Percentiles rank a stretch among this genome's conserved stretches.
phyloP scores from a whole-genome alignment of 2,113 vertebrate species.

The Leucosticte australis region DNA sequence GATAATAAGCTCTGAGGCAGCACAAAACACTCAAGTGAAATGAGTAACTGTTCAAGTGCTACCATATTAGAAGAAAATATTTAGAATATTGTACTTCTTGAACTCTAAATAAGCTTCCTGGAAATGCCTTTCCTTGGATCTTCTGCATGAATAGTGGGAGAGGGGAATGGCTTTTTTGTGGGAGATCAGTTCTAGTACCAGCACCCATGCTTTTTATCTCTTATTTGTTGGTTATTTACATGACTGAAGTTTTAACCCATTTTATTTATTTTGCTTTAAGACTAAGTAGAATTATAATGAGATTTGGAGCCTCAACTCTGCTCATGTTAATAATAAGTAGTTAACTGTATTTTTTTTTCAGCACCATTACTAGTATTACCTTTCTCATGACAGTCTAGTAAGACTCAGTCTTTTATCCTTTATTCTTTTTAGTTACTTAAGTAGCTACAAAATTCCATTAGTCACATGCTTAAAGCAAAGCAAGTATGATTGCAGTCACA shows the following conservation, averaged over 20 bases:
- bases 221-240: background rate
- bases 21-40: background rate
- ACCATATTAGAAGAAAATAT: background rate
- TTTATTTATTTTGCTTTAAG: background rate
- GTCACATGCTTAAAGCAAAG: background rate
- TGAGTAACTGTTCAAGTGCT: background rate
- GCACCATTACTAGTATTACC: background rate
- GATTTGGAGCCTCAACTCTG: background rate
- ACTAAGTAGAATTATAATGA: background rate
- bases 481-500: background rate
- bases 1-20: background rate
- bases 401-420: background rate
- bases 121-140: background rate
- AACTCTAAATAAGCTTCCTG: background rate
- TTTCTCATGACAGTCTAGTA: background rate
- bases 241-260: background rate
- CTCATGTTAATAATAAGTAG: accelerated
- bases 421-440: background rate
- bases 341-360: background rate
- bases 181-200: background rate
- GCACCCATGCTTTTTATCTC: accelerated
- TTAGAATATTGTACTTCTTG: background rate
- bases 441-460: background rate
- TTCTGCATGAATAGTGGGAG: background rate
- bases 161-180: background rate